A percentile compares a stretch with the other conserved stretches of the same genome.
These are phyloP conservation scores for Himalopsyche tibetana DNA, from an alignment of 2,888 invertebrate species.

Conservation along the genomic window DNA sequence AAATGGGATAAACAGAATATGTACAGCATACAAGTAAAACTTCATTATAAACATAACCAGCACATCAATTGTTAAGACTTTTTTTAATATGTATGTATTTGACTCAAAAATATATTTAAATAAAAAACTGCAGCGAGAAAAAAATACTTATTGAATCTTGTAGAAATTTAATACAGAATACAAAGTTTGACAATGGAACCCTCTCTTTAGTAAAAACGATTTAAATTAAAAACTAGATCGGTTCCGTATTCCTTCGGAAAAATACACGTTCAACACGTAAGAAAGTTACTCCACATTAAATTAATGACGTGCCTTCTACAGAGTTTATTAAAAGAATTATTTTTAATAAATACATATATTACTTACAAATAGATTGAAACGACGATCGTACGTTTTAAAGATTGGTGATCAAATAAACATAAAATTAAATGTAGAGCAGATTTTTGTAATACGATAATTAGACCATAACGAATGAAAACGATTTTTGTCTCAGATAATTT, in stretches of 20 bases:
- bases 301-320: not conserved
- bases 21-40: not conserved
- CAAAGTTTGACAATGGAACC: conserved; percentile 44
- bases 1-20: conserved; percentile 5
- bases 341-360: too few species aligned
- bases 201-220: conserved; percentile 39
- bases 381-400: not conserved
- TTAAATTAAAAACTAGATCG: conserved; percentile 59
- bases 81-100: too few species aligned
- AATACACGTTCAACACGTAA: not conserved
- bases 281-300: conserved; percentile 14
- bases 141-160: conserved; percentile 11
- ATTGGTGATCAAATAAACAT: not conserved
- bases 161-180: conserved; percentile 20
- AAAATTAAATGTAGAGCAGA: not conserved
- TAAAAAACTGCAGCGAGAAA: not conserved
- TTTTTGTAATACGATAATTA: not conserved
- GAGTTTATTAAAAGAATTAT: not conserved
- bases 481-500: not conserved
- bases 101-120: too few species aligned
- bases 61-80: too few species aligned
- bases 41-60: not conserved
- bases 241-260: conserved; percentile 49
- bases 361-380: too few species aligned
- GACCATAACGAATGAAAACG: not conserved